Base-by-base conservation (phyloP, 2,113 vertebrate species). In the Sapayoa aenigma region DNA sequence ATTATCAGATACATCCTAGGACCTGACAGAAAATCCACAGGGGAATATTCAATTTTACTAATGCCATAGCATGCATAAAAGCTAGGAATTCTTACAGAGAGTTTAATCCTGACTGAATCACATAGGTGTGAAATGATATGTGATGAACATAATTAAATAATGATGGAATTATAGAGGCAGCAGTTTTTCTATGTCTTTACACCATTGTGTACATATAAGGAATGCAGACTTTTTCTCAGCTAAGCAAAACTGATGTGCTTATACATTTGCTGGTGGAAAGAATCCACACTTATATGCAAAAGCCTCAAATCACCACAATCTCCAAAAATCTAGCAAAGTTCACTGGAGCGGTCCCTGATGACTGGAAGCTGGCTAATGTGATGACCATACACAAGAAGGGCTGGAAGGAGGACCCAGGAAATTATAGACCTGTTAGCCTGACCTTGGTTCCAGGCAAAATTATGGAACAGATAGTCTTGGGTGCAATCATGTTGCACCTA, bases 71-170 rank as follows among this genome's bases (percentile, higher is more conserved):
- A 22, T 15, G 14, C 12, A 8, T 41, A 42, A 80, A 72, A 63
- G 31, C 9, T 14, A 59, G 9, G 35, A 69, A 74, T 73, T 82
- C n/a, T 75, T 53, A 75, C 7, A 37, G 16, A 44, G 4, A 46
- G 9, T 80, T 74, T 67, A 87, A 76, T 76, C 11, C 27, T 83
- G n/a, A 6, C 6, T 75, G 42, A 58, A 75, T 66, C 25, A 31
- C 4, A 2, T 6, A 74, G 5, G 2, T 87, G 5, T 77, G 22
- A 77, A 93, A 66, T 0, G 0, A 15, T 58, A 44, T 55, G 9
- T 22, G 14, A 67, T 18, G 35, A 35, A 7, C 13, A 47, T 3
- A 72, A 21, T 50, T 49, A 63, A 90, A 74, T 47, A 85, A 66
- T 39, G 17, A 62, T 75, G 19, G 33, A 10, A 14, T 24, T 59